These are phyloP conservation scores for Eupeodes luniger DNA, from an alignment of 2,888 invertebrate genomes.

Conservation along the genomic window DNA sequence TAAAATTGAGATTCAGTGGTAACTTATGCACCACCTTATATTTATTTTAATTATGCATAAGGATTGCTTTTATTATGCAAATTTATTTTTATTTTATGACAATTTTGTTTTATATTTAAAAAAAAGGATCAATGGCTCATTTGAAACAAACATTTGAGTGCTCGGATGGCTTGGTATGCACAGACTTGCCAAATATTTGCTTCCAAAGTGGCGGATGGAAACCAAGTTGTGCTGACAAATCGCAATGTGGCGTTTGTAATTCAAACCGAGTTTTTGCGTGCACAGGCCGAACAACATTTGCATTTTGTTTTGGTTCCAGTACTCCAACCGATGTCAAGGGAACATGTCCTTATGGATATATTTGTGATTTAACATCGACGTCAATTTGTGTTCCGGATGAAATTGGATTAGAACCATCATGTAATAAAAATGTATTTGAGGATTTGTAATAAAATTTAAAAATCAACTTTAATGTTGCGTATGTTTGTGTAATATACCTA, in stretches of 20 bases:
- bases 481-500: too few relatives aligned
- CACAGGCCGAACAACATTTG: slow-evolving; percentile 80
- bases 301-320: slow-evolving; percentile 81
- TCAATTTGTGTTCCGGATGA: slow-evolving; percentile 78
- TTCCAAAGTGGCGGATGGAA: slow-evolving; percentile 79
- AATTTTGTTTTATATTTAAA: neutral
- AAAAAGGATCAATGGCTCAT: slow-evolving; percentile 74
- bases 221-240: slow-evolving; percentile 81
- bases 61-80: too few relatives aligned
- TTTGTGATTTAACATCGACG: slow-evolving; percentile 79
- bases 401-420: neutral
- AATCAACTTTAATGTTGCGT: too few relatives aligned
- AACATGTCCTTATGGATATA: slow-evolving; percentile 78
- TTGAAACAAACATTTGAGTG: slow-evolving; percentile 79
- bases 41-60: too few relatives aligned
- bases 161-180: slow-evolving; percentile 80
- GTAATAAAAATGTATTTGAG: neutral
- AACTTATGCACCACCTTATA: too few relatives aligned
- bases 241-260: slow-evolving; percentile 80
- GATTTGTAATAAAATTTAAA: too few relatives aligned
- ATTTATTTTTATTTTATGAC: neutral
- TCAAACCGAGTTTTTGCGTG: slow-evolving; percentile 80
- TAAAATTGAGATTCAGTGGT: too few relatives aligned
- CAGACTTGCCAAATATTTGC: slow-evolving; percentile 80
- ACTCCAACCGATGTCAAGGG: slow-evolving; percentile 78